These are phyloP conservation scores for Caradrina kadenii DNA, from an alignment of 2,888 invertebrate genomes.

Conservation along the genomic window DNA sequence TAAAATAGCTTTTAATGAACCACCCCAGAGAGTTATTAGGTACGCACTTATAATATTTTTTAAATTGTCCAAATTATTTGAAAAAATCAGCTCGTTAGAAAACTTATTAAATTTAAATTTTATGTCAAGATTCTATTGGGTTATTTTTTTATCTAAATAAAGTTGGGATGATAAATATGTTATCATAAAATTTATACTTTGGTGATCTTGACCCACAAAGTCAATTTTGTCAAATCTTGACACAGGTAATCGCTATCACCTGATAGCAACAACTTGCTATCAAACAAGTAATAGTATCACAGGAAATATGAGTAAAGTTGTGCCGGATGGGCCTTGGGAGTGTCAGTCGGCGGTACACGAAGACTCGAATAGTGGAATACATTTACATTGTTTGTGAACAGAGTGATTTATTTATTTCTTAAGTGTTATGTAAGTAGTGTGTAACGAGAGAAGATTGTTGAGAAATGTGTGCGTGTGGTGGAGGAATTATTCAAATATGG, in stretches of 20 bases:
- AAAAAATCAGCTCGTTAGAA: constrained; percentile 16
- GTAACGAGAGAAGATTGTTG: constrained; percentile 27
- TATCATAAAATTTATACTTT: background rate
- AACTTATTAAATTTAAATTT: background rate
- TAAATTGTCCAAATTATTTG: constrained; percentile 1
- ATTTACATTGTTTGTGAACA: constrained; percentile 61
- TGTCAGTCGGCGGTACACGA: constrained; percentile 59
- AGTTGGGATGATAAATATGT: background rate
- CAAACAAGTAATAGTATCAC: constrained; percentile 55
- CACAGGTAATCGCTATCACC: constrained; percentile 8
- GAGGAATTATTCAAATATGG: background rate
- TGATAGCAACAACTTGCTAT: constrained; percentile 48
- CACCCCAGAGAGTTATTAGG: constrained; percentile 4
- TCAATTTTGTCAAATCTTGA: background rate
- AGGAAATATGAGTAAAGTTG: constrained; percentile 74
- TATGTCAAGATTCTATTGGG: constrained; percentile 7
- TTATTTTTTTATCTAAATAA: background rate
- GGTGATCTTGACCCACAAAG: background rate
- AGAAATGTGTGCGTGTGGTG: background rate
- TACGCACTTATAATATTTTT: constrained; percentile 7
- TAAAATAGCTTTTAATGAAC: constrained; percentile 13
- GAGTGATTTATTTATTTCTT: constrained; percentile 63
- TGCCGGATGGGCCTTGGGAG: constrained; percentile 64
- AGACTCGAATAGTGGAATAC: constrained; percentile 53
- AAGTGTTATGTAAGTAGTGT: constrained; percentile 39